phyloP scores from a whole-genome alignment of 1,140 invertebrate species.

The Drosophila tropicalis region DNA sequence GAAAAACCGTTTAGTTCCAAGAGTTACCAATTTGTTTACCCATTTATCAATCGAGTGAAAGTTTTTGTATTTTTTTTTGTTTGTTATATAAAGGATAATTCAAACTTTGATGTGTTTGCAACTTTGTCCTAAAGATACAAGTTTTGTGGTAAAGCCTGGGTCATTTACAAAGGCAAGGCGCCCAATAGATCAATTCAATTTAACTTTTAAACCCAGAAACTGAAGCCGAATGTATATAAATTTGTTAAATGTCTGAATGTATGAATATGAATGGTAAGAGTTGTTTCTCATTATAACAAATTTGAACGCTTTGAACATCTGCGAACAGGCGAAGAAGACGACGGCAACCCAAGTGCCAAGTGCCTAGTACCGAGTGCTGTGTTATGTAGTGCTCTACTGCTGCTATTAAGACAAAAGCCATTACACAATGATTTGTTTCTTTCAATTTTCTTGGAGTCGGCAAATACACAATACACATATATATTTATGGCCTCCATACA shows the following conservation, averaged over 20 bases:
- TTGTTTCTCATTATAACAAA: not conserved
- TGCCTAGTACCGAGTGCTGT: too few species aligned
- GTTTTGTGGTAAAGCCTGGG: not conserved
- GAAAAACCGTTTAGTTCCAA: too few species aligned
- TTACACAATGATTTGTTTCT: constrained; percentile 62
- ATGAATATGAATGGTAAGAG: not conserved
- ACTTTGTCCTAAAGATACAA: not conserved
- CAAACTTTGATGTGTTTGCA: not conserved
- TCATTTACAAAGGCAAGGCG: not conserved
- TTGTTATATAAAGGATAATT: too few species aligned
- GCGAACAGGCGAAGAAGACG: not conserved
- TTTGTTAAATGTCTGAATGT: not conserved
- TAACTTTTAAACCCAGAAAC: not conserved
- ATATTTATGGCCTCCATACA: constrained; percentile 41
- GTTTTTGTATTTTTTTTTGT: too few species aligned
- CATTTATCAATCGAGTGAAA: too few species aligned
- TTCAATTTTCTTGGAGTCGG: constrained; percentile 40
- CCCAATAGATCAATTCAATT: not conserved
- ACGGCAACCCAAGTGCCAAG: constrained; percentile 9
- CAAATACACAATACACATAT: not conserved
- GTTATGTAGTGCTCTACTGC: too few species aligned
- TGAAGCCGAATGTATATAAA: not conserved
- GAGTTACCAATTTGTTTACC: too few species aligned
- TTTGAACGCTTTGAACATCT: constrained; percentile 2
- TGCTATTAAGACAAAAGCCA: constrained; percentile 19